Evolutionary conservation across 2,113 vertebrate genomes (phyloP).

Genomic region (Acanthisitta chloris): DNA sequence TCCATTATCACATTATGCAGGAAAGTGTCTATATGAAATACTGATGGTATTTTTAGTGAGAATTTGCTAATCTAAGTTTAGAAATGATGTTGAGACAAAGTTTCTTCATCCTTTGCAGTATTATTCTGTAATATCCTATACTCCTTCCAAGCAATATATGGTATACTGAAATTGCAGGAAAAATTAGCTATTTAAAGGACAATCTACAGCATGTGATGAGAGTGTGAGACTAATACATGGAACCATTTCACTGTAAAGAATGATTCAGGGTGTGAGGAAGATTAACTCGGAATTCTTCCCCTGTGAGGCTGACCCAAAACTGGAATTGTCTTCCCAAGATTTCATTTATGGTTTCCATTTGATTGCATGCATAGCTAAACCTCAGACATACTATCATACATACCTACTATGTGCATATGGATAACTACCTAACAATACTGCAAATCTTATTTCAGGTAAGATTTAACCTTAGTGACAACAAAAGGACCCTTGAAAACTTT

Average conservation of each 20-base stretch:
- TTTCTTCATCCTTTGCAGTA: not conserved
- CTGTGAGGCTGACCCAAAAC: not conserved
- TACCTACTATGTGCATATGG: not conserved
- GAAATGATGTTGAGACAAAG: not conserved
- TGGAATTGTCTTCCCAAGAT: not conserved
- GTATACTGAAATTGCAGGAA: not conserved
- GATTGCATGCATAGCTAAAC: not conserved
- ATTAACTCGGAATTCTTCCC: not conserved
- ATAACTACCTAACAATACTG: not conserved
- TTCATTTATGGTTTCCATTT: not conserved
- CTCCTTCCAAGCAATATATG: not conserved
- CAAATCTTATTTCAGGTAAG: not conserved
- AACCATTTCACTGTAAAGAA: not conserved
- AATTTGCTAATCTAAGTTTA: not conserved
- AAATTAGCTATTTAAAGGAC: not conserved
- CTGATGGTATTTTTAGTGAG: not conserved
- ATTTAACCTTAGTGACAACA: not conserved
- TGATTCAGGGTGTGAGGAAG: not conserved
- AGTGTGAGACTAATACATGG: not conserved
- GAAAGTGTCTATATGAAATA: not conserved
- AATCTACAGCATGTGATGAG: not conserved
- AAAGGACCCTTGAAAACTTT: not conserved
- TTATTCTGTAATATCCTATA: not conserved
- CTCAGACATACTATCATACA: not conserved
- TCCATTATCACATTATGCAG: not conserved